Conservation (phyloP, 2,113 vertebrate genomes). For the Corydoras sp. region DNA sequence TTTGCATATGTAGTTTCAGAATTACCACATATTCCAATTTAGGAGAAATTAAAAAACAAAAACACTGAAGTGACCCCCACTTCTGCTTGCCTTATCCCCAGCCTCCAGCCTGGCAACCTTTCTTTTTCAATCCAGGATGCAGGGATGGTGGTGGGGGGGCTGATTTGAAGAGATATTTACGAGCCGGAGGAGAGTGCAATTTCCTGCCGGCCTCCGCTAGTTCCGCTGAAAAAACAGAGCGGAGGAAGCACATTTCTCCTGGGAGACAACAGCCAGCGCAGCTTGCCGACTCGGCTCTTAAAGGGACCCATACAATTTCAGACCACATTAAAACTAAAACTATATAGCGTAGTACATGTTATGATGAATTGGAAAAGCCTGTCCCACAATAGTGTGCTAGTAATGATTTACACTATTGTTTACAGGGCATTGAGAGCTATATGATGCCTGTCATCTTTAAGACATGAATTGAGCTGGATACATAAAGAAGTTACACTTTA, state of each 20-base stretch:
- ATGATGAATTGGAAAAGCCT: background rate
- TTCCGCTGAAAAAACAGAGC: conserved; percentile 76
- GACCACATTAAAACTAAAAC: conserved; percentile 25
- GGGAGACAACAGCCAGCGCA: conserved; percentile 55
- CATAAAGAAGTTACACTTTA: background rate
- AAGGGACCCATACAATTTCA: conserved; percentile 37
- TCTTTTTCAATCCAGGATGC: conserved; percentile 45
- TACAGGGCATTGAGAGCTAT: background rate
- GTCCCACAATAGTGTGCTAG: background rate
- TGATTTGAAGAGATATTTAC: conserved; percentile 73
- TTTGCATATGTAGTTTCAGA: too few relatives aligned
- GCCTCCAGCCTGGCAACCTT: conserved; percentile 36
- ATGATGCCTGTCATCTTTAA: too few relatives aligned
- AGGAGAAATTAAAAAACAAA: conserved; percentile 22
- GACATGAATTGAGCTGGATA: too few relatives aligned
- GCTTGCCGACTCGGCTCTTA: conserved; percentile 45
- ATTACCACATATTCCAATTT: background rate
- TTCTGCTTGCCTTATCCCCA: conserved; percentile 31
- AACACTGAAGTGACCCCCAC: conserved; percentile 23
- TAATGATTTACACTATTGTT: background rate
- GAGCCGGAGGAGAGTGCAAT: conserved; percentile 74
- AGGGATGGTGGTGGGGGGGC: conserved; percentile 50
- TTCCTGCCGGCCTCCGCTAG: conserved; percentile 73
- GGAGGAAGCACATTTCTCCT: conserved; percentile 71
- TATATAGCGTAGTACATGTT: background rate